These are phyloP conservation scores for Falco concolor DNA, from an alignment of 2,797 vertebrate genomes.

Conservation along the genomic window DNA sequence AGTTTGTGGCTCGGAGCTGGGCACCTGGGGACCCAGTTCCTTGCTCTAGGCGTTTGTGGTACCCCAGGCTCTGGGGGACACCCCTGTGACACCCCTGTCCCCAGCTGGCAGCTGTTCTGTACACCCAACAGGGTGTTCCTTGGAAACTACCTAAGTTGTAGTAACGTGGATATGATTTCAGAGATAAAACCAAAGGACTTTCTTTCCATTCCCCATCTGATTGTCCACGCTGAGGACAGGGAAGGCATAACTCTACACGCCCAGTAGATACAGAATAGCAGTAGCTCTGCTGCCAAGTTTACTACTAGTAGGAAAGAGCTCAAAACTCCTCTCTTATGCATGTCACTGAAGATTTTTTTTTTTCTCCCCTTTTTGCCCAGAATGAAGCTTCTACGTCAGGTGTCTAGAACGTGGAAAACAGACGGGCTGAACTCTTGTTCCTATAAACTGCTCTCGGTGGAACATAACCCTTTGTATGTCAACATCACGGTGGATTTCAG, in stretches of 20 bases:
- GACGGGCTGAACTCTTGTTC: conserved; percentile 91
- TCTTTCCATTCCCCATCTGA: neutral
- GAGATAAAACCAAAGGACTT: neutral
- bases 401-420: conserved; percentile 80
- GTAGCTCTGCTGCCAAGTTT: neutral
- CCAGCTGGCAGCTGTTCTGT: neutral
- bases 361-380: conserved; percentile 67
- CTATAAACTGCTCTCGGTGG: conserved; percentile 82
- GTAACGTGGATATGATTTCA: neutral
- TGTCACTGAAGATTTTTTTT: neutral
- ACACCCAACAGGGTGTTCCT: neutral
- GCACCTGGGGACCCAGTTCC: neutral
- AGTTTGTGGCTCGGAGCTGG: neutral
- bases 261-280: neutral
- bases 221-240: neutral
- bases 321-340: neutral
- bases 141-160: neutral
- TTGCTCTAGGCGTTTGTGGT: neutral
- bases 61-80: too few species aligned
- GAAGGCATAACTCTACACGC: neutral
- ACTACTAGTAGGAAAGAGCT: neutral
- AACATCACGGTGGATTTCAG: conserved; percentile 92
- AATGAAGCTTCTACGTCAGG: conserved; percentile 85
- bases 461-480: conserved; percentile 81
- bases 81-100: neutral